phyloP scores from a whole-genome alignment of 2,113 vertebrate genomes.

The Cinclus cinclus region DNA sequence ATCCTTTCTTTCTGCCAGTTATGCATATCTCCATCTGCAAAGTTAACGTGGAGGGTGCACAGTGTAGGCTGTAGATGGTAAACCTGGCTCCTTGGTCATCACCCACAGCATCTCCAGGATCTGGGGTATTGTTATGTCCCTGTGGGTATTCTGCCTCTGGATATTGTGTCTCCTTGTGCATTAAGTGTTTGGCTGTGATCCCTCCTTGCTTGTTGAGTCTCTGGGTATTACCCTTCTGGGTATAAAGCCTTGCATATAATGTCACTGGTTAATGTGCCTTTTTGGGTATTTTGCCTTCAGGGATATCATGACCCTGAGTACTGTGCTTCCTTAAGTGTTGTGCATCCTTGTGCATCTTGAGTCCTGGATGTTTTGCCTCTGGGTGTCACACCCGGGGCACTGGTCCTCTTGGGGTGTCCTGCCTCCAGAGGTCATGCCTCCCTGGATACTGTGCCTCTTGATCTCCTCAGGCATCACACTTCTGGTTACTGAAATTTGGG shows the following conservation, averaged over 20 bases:
- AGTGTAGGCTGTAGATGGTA: not conserved
- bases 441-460: not conserved
- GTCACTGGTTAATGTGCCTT: not conserved
- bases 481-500: not conserved
- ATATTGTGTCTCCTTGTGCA: not conserved
- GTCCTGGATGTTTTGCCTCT: not conserved
- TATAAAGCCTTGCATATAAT: not conserved
- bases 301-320: not conserved
- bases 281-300: not conserved
- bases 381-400: not conserved
- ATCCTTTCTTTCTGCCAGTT: not conserved
- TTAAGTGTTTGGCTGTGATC: not conserved
- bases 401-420: rapidly evolving
- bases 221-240: not conserved
- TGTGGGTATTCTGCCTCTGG: not conserved
- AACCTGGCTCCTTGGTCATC: not conserved
- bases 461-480: not conserved
- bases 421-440: not conserved
- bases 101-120: not conserved
- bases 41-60: not conserved
- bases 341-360: not conserved
- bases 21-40: not conserved
- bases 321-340: not conserved
- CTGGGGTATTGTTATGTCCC: not conserved
- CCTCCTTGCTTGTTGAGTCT: not conserved